phyloP scores from a whole-genome alignment of 2,797 vertebrate genomes.

The Furcifer pardalis region DNA sequence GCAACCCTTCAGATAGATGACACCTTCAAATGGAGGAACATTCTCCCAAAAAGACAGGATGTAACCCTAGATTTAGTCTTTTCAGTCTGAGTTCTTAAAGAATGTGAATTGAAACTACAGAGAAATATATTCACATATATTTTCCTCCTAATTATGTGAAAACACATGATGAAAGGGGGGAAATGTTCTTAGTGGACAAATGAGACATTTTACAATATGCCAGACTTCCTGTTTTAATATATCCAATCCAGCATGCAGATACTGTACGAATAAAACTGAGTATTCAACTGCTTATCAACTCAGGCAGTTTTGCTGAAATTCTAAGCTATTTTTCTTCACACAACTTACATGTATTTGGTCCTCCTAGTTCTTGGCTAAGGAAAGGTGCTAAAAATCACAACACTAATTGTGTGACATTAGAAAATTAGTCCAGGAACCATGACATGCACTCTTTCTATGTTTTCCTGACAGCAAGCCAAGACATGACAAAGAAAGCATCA shows the following conservation, averaged over 20 bases:
- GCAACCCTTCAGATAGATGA: too few relatives aligned
- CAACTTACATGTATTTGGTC: constrained; percentile 15
- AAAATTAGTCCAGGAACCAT: neutral
- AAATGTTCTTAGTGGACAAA: neutral
- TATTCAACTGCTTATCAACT: constrained; percentile 16
- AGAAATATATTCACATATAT: neutral
- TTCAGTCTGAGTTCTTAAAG: too few relatives aligned
- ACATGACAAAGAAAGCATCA: neutral
- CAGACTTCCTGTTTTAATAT: too few relatives aligned
- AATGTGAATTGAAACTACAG: neutral
- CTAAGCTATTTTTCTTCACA: neutral
- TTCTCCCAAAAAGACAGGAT: too few relatives aligned
- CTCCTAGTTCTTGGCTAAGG: constrained; percentile 10
- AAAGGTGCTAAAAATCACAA: constrained; percentile 18
- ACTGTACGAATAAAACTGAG: neutral
- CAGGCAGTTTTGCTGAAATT: neutral
- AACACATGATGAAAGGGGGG: neutral
- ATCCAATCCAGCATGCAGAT: neutral
- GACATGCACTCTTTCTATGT: neutral
- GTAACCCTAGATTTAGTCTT: too few relatives aligned
- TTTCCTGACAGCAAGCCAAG: neutral
- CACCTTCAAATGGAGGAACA: too few relatives aligned
- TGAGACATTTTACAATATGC: neutral
- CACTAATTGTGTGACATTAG: constrained; percentile 2
- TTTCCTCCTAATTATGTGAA: neutral